Evolutionary conservation across 2,113 vertebrate genomes (phyloP).

Genomic region (Benthochromis sp.): DNA sequence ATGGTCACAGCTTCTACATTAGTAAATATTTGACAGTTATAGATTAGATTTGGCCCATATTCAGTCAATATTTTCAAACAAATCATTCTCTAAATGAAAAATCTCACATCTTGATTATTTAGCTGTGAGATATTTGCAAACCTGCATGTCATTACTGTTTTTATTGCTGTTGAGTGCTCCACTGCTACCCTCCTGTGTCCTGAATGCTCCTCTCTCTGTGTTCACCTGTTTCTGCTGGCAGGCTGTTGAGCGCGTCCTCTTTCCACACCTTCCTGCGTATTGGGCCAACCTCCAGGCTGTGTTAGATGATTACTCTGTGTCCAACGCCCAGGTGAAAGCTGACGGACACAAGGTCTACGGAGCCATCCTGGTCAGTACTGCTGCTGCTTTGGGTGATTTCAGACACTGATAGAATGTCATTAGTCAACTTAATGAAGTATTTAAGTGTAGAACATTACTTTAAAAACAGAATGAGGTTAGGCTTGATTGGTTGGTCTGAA

Average conservation of each 20-base stretch:
- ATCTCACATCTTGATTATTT: background rate
- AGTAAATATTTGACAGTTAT: background rate
- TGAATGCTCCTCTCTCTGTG: background rate
- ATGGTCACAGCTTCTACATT: background rate
- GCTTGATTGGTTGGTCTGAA: background rate
- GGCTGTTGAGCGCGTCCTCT: slow-evolving; percentile 87
- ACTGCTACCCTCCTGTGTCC: background rate
- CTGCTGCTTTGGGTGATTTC: background rate
- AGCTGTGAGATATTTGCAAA: background rate
- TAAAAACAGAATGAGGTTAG: background rate
- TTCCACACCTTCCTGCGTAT: slow-evolving; percentile 86
- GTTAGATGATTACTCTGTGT: slow-evolving; percentile 86
- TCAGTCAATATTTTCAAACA: accelerated
- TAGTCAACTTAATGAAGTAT: background rate
- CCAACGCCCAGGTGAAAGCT: slow-evolving; percentile 90
- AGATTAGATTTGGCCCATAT: accelerated
- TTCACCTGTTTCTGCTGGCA: slow-evolving; percentile 16
- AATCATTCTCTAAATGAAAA: background rate
- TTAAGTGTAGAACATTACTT: background rate
- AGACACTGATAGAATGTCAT: background rate
- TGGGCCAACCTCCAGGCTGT: slow-evolving; percentile 90
- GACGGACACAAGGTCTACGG: slow-evolving; percentile 93
- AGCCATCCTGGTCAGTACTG: slow-evolving; percentile 80
- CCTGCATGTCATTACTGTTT: background rate
- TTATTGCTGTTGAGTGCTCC: background rate